phyloP scores from a whole-genome alignment of 2,888 invertebrate species.

The Dicranocentrus wangi region DNA sequence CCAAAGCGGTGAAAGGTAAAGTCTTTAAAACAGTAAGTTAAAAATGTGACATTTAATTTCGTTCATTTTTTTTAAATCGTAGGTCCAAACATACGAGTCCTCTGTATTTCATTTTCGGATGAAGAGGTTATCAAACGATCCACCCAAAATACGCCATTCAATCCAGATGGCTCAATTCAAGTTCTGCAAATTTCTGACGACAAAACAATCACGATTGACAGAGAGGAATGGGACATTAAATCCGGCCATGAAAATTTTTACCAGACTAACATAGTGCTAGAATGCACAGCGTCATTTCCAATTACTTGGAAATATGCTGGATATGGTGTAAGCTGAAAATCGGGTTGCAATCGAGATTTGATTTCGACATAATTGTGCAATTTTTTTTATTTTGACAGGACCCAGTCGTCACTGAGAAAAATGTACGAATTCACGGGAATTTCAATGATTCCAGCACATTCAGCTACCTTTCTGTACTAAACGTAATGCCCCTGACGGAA shows the following conservation, averaged over 20 bases:
- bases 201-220: slow-evolving; percentile 41
- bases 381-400: slow-evolving; percentile 30
- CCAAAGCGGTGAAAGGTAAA: slow-evolving; percentile 21
- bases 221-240: slow-evolving; percentile 38
- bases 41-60: too few relatives aligned
- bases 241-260: slow-evolving; percentile 18
- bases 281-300: slow-evolving; percentile 60
- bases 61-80: neutral
- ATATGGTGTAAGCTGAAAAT: slow-evolving; percentile 41
- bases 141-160: neutral
- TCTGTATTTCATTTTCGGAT: slow-evolving; percentile 41
- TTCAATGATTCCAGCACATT: slow-evolving; percentile 61
- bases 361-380: neutral
- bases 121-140: slow-evolving; percentile 17
- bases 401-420: slow-evolving; percentile 49
- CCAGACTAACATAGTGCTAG: slow-evolving; percentile 57
- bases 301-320: slow-evolving; percentile 57
- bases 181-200: slow-evolving; percentile 24
- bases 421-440: slow-evolving; percentile 46
- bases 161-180: slow-evolving; percentile 8
- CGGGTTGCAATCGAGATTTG: neutral
- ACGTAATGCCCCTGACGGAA: slow-evolving; percentile 62
- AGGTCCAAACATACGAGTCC: slow-evolving; percentile 42
- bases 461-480: slow-evolving; percentile 32
- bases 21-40: neutral